These are phyloP conservation scores for Maniola jurtina DNA, from an alignment of 1,140 invertebrate species.

Conservation along the genomic window DNA sequence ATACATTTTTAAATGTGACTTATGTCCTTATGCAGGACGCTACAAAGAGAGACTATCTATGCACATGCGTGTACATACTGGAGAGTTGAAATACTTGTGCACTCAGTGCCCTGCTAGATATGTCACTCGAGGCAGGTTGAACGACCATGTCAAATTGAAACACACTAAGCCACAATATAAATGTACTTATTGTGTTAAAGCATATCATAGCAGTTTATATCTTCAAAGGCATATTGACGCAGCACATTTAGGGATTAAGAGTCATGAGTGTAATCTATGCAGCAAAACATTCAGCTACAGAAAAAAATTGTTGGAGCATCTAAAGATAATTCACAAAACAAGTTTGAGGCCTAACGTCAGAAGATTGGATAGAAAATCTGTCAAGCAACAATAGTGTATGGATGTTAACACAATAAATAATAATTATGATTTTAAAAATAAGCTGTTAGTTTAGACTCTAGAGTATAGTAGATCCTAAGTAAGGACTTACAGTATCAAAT, in stretches of 20 bases:
- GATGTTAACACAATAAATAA: too few relatives aligned
- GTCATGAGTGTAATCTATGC: slow-evolving; percentile 76
- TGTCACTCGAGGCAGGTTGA: slow-evolving; percentile 76
- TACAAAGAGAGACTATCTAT: slow-evolving; percentile 65
- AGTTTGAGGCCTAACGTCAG: too few relatives aligned
- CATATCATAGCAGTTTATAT: slow-evolving; percentile 55
- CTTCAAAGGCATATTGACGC: slow-evolving; percentile 65
- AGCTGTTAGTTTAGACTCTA: too few relatives aligned
- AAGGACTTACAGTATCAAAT: too few relatives aligned
- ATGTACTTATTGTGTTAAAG: slow-evolving; percentile 62
- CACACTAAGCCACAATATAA: slow-evolving; percentile 66
- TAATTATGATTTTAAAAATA: too few relatives aligned
- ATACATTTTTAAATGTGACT: slow-evolving; percentile 63
- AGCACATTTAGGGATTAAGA: slow-evolving; percentile 76
- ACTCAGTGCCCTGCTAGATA: slow-evolving; percentile 77
- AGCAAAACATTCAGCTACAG: slow-evolving; percentile 77
- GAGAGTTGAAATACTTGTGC: slow-evolving; percentile 76
- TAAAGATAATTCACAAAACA: too few relatives aligned
- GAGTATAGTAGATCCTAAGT: too few relatives aligned
- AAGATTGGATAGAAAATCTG: too few relatives aligned
- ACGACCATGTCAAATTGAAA: slow-evolving; percentile 65
- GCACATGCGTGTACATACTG: slow-evolving; percentile 76
- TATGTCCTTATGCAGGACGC: slow-evolving; percentile 63
- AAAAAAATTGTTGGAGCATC: slow-evolving; percentile 76
- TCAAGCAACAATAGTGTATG: too few relatives aligned